Evolutionary conservation across 2,113 vertebrate genomes (phyloP), one percentile per base, ranked within the genome.

Genomic region (Trichomycterus rosablanca): DNA sequence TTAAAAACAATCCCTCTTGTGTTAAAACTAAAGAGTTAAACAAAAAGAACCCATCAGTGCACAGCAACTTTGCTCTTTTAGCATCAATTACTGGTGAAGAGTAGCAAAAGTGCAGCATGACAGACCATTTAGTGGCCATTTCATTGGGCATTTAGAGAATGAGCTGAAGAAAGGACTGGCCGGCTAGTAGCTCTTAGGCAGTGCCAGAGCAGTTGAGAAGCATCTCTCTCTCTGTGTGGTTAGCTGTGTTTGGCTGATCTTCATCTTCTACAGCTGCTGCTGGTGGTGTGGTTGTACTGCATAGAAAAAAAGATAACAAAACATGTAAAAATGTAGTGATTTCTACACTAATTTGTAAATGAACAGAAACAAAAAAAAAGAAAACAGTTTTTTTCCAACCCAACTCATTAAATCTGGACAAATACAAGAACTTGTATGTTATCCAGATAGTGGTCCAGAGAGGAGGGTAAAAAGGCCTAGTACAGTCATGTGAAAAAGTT

Each of bases 211-310:
- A 18, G 7, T 40, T 22, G 23, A 23, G 2, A 49, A 39, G 70
- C 59, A 24, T 42, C 16, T 5, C 24, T 30, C 49, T 16, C 32
- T 61, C n/a, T n/a, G n/a, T n/a, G 54, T 2, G 35, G 19, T 59
- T 15, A 14, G 32, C 14, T 48, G 35, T 75, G 73, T 65, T 71
- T 56, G 5, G 72, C 77, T 71, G 71, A 44, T 89, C 89, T 88
- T 84, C 82, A 84, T 88, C 86, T 88, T 87, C 88, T 97, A 98
- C 89, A 98, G 88, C 90, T 97, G 94, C 88, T 96, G 95, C 88
- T 97, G 95, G 86, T 98, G 95, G 84, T 97, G 93, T 87, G 90
- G 83, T 90, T 95, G 95, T 85, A 97, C 94, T 98, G 88, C 28
- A 81, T 60, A 68, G n/a, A 52, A 56, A 72, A n/a, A n/a, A n/a